Conservation (phyloP, 92 coral and sea anemone genomes). For the Phenganax marumi region DNA sequence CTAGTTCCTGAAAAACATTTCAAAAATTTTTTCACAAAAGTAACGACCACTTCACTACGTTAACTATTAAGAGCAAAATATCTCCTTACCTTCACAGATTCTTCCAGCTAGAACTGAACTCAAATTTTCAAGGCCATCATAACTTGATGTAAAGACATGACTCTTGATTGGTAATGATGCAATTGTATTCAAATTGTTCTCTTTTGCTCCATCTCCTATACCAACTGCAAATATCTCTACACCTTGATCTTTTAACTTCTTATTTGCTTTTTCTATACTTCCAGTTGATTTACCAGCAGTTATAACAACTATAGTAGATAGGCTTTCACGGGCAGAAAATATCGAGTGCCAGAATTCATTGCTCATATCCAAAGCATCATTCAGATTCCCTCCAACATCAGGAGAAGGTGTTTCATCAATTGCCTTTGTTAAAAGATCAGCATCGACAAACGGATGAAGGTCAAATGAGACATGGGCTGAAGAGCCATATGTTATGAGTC, state of each 20-base stretch:
- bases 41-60: background rate
- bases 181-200: constrained; percentile 23
- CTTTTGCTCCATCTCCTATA: constrained; percentile 9
- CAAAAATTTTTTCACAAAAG: background rate
- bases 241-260: constrained; percentile 15
- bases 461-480: constrained; percentile 47
- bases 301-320: constrained; percentile 34
- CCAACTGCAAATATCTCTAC: constrained; percentile 37
- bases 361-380: constrained; percentile 28
- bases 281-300: constrained; percentile 36
- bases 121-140: constrained; percentile 3
- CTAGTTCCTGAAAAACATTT: constrained; percentile 2
- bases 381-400: constrained; percentile 33
- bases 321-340: background rate
- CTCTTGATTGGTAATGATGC: constrained; percentile 23
- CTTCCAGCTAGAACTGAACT: constrained; percentile 8
- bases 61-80: background rate
- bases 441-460: constrained; percentile 3
- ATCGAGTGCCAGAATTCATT: background rate
- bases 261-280: background rate
- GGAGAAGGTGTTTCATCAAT: constrained; percentile 37
- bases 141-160: constrained; percentile 17
- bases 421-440: constrained; percentile 30
- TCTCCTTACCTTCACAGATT: constrained; percentile 15
- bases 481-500: constrained; percentile 39